Base-by-base conservation (phyloP, 2,113 vertebrate genomes). In the Lota lota region DNA sequence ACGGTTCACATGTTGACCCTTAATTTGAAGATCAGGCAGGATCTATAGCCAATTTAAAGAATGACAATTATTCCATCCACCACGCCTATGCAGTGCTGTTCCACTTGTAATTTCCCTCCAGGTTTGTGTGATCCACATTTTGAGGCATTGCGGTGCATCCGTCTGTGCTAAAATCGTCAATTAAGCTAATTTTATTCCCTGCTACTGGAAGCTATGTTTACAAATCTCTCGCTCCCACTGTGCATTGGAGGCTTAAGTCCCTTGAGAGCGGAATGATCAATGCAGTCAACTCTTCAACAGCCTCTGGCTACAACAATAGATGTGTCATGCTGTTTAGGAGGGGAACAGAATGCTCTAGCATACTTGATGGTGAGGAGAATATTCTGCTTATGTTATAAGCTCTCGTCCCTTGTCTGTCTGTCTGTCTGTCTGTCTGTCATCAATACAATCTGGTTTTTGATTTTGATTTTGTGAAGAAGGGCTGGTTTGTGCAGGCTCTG, bases 91-190 rank as follows among this genome's bases (percentile, higher is more conserved):
- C 50, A 10, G 14, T 14, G 10, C 11, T 18, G 4, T 51, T 64
- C 33, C 68, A 22, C 22, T 62, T 70, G 36, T 22, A 24, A 75
- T 63, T 63, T 66, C 63, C 67, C 53, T 68, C 36, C 54, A 62
- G 36, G 40, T 66, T 12, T n/a, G 67, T 72, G 40, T 69, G 57
- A 65, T 22, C 57, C 58, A 19, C 28, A 63, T 17, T 72, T 76
- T 56, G 70, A 53, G 66, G 22, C 60, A 57, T 64, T 61, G 60
- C 73, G 20, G 36, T 22, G 33, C 20, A 22, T 67, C 81, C 77
- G 80, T 83, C 61, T 68, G 65, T 70, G 20, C 70, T 78, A 72
- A 79, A 87, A 77, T 4, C 76, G 79, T 77, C 79, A 85, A 87
- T 87, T 84, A 87, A 79, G 58, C 73, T 64, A 62, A 68, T 75